Percentiles rank a stretch among this genome's conserved stretches.
phyloP scores from a whole-genome alignment of 2,113 vertebrate genomes.

The Takifugu bimaculatus region DNA sequence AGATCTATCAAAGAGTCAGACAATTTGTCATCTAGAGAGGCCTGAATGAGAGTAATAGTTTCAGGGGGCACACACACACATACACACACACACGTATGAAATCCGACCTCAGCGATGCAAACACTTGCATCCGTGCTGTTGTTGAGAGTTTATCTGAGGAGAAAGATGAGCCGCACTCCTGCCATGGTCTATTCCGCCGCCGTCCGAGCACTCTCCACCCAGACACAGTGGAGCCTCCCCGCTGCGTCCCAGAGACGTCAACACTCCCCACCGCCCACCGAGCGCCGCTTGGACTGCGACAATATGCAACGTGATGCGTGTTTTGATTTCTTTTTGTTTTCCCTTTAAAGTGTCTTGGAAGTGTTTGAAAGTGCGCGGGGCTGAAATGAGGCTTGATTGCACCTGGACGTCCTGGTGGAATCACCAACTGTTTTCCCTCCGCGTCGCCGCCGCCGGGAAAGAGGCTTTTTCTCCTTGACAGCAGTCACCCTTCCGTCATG shows the following conservation, averaged over 20 bases:
- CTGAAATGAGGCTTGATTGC: too few relatives aligned
- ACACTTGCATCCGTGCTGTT: conserved; percentile 20
- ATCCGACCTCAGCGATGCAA: conserved; percentile 33
- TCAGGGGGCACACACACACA: conserved; percentile 32
- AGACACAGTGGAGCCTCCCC: conserved; percentile 11
- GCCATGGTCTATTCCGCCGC: conserved; percentile 40
- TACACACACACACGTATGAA: conserved; percentile 3
- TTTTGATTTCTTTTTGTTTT: too few relatives aligned
- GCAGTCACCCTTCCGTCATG: too few relatives aligned
- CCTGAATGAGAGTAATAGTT: conserved; percentile 24
- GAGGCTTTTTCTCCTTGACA: too few relatives aligned
- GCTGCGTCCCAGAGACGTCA: conserved; percentile 10
- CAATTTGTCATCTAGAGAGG: conserved; percentile 22
- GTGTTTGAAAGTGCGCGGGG: too few relatives aligned
- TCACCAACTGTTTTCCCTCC: too few relatives aligned
- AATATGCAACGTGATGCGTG: too few relatives aligned
- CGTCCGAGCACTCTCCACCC: conserved; percentile 3
- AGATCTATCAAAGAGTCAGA: conserved; percentile 48
- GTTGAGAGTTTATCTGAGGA: conserved; percentile 28
- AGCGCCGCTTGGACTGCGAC: too few relatives aligned
- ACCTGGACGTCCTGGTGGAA: too few relatives aligned
- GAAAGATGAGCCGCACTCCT: conserved; percentile 39
- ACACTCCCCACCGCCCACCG: not conserved
- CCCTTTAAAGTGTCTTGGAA: too few relatives aligned
- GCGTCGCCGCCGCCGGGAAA: too few relatives aligned